Conservation (phyloP, 2,888 invertebrate species). For the Dasypogon diadema region DNA sequence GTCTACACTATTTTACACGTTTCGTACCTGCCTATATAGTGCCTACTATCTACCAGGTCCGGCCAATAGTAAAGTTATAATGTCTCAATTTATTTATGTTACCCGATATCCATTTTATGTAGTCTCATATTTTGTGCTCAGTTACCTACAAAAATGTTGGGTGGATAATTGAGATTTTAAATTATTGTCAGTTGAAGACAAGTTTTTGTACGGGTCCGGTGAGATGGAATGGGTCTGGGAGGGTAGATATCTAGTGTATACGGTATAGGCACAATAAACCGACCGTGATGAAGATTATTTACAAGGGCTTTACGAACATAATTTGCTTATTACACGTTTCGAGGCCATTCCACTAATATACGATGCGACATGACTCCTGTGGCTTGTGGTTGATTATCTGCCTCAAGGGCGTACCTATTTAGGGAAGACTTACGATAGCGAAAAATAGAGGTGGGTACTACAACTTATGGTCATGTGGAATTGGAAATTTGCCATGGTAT, state of each 20-base stretch:
- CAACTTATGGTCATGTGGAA: too few species aligned
- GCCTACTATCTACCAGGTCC: neutral
- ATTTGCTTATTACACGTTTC: slow-evolving; percentile 52
- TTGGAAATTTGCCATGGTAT: too few species aligned
- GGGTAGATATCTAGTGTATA: too few species aligned
- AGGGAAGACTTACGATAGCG: slow-evolving; percentile 34
- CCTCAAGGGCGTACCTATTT: slow-evolving; percentile 39
- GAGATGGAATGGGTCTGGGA: neutral
- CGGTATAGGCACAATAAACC: neutral
- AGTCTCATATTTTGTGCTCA: slow-evolving; percentile 44
- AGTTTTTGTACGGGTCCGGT: slow-evolving; percentile 3
- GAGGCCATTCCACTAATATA: slow-evolving; percentile 44
- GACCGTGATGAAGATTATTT: slow-evolving; percentile 48
- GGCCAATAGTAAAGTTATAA: slow-evolving; percentile 49
- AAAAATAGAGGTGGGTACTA: slow-evolving; percentile 2
- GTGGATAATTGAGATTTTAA: slow-evolving; percentile 53
- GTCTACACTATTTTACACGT: slow-evolving; percentile 37
- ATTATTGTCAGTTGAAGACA: slow-evolving; percentile 52
- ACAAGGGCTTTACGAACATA: slow-evolving; percentile 47
- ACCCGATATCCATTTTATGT: slow-evolving; percentile 52
- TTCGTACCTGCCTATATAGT: slow-evolving; percentile 14
- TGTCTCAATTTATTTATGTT: slow-evolving; percentile 53
- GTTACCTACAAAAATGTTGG: slow-evolving; percentile 44
- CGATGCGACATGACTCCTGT: slow-evolving; percentile 29
- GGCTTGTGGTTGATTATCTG: slow-evolving; percentile 4